phyloP scores from a whole-genome alignment of 2,797 vertebrate species.

The Micrastur ruficollis region DNA sequence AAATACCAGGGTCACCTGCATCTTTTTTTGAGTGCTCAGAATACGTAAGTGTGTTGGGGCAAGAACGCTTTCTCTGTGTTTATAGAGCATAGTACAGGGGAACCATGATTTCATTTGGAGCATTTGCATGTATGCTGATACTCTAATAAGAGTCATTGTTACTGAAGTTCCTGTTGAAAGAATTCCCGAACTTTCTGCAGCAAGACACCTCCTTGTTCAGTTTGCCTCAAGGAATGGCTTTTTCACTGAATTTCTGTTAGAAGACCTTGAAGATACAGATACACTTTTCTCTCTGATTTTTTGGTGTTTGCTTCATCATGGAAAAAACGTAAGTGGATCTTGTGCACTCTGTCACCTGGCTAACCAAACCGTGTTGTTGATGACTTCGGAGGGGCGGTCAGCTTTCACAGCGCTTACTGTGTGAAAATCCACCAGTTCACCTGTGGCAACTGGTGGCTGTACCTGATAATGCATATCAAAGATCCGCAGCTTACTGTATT shows the following conservation, averaged over 20 bases:
- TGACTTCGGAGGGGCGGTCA: neutral
- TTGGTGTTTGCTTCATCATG: neutral
- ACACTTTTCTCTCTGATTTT: neutral
- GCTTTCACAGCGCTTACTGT: neutral
- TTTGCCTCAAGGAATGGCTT: neutral
- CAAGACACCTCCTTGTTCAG: neutral
- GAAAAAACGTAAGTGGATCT: neutral
- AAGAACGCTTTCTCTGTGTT: slow-evolving; percentile 11
- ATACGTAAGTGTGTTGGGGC: neutral
- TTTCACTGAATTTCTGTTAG: neutral
- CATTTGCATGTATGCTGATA: neutral
- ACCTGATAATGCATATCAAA: neutral
- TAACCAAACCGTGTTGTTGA: accelerated
- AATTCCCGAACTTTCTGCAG: neutral
- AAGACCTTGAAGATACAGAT: neutral
- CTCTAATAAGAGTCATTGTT: neutral
- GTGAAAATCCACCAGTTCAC: neutral
- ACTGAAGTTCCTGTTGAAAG: neutral
- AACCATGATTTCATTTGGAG: neutral
- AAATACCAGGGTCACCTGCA: slow-evolving; percentile 16
- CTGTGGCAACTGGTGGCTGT: neutral
- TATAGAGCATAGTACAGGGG: neutral
- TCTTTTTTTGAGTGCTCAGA: slow-evolving; percentile 1
- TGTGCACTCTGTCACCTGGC: neutral
- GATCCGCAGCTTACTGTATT: neutral